phyloP scores from a whole-genome alignment of 2,797 vertebrate species.

The Threskiornis aethiopicus region DNA sequence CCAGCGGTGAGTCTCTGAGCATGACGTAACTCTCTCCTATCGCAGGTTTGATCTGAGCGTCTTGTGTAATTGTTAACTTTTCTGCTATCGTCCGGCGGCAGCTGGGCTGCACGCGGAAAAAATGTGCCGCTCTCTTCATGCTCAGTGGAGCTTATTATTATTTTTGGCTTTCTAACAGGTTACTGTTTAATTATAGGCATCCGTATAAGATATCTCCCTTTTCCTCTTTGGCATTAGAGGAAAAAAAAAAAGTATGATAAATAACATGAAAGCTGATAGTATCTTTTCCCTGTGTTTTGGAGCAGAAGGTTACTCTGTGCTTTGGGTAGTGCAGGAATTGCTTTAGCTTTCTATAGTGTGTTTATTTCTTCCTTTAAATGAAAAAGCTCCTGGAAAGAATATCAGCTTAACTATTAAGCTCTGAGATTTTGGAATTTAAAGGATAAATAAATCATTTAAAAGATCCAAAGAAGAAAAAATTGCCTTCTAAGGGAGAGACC shows the following conservation, averaged over 20 bases:
- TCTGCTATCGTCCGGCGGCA: slow-evolving; percentile 37
- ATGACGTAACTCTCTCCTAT: slow-evolving; percentile 51
- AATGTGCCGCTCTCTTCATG: slow-evolving; percentile 51
- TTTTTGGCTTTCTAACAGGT: slow-evolving; percentile 66
- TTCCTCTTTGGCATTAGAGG: slow-evolving; percentile 45
- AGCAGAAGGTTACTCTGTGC: not conserved
- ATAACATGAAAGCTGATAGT: slow-evolving; percentile 17
- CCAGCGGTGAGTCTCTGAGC: slow-evolving; percentile 87
- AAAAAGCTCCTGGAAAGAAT: not conserved
- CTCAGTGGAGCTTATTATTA: slow-evolving; percentile 60
- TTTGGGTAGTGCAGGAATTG: not conserved
- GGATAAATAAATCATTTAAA: not conserved
- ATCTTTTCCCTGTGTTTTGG: not conserved
- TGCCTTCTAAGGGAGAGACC: not conserved
- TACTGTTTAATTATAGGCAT: slow-evolving; percentile 67
- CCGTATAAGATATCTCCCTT: slow-evolving; percentile 45
- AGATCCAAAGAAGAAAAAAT: not conserved
- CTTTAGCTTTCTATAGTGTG: not conserved
- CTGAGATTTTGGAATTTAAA: not conserved
- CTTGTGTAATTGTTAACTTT: slow-evolving; percentile 61
- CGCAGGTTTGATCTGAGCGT: slow-evolving; percentile 23
- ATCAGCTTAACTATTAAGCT: not conserved
- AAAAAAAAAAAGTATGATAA: not conserved
- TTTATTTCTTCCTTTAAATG: not conserved
- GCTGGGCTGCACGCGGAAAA: slow-evolving; percentile 58